A percentile compares a stretch with the other conserved stretches of the same genome.
Evolutionary conservation across 1,140 invertebrate genomes (phyloP).

Genomic region (Drosophila nigromelanica): DNA sequence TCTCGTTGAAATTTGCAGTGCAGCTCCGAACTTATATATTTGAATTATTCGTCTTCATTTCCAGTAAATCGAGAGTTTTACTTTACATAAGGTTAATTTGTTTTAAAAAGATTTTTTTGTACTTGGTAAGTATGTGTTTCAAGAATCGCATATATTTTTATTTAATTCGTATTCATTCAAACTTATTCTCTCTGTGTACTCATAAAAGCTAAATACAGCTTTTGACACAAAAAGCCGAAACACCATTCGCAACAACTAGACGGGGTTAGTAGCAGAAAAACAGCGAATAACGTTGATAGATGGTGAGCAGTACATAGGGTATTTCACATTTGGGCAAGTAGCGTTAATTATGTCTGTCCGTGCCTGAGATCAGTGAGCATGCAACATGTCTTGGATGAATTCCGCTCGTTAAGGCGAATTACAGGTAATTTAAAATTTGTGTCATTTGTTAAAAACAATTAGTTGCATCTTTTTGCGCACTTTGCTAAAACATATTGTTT

Average conservation of each 20-base stretch:
- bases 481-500: neutral
- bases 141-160: too few species aligned
- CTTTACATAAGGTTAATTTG: too few species aligned
- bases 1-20: too few species aligned
- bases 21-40: too few species aligned
- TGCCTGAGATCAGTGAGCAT: conserved; percentile 22
- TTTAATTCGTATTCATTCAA: too few species aligned
- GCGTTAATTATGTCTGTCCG: conserved; percentile 7
- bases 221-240: neutral
- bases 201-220: conserved; percentile 2
- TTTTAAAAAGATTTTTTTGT: too few species aligned
- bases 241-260: neutral
- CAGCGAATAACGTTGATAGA: neutral
- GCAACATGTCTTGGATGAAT: conserved; percentile 32
- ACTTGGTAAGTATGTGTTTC: too few species aligned
- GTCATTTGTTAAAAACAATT: conserved; percentile 26
- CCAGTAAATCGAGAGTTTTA: too few species aligned
- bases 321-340: neutral
- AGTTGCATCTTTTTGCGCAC: conserved; percentile 24
- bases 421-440: conserved; percentile 17
- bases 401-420: conserved; percentile 22
- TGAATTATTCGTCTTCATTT: too few species aligned
- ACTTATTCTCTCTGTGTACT: neutral
- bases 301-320: neutral
- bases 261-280: neutral